Percentiles rank a stretch among this genome's conserved stretches.
phyloP scores from a whole-genome alignment of 1,140 invertebrate species.

The Xylocopa sonorina region DNA sequence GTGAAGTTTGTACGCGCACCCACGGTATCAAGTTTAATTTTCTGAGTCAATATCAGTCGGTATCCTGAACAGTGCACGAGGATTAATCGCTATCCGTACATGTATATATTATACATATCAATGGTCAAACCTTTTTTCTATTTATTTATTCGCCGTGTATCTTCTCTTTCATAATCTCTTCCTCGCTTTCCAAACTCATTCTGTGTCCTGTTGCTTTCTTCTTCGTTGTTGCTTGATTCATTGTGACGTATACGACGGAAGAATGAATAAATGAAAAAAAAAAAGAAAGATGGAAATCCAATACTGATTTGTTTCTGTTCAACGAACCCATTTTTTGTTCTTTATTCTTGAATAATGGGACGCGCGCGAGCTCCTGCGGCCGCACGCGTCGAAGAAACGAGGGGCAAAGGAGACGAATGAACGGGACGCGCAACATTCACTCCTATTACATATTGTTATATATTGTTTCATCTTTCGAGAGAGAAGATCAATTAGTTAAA shows the following conservation, averaged over 20 bases:
- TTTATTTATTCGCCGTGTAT: not conserved
- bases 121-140: not conserved
- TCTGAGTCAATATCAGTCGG: too few species aligned
- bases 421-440: constrained; percentile 21
- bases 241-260: too few species aligned
- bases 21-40: too few species aligned
- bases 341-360: not conserved
- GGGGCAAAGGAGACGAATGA: constrained; percentile 48
- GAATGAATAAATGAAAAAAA: not conserved
- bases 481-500: constrained; percentile 69
- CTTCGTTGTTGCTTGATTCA: not conserved
- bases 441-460: constrained; percentile 63
- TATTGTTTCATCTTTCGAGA: constrained; percentile 70
- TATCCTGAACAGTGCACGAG: too few species aligned
- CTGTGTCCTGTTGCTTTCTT: not conserved
- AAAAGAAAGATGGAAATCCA: not conserved
- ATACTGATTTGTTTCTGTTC: not conserved
- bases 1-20: too few species aligned
- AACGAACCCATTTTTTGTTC: not conserved
- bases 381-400: not conserved
- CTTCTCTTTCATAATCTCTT: not conserved
- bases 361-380: not conserved
- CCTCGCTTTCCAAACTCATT: not conserved
- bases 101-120: constrained; percentile 32
- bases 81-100: constrained; percentile 11